Percentiles rank a stretch among this genome's conserved stretches.
Evolutionary conservation across 2,797 vertebrate genomes (phyloP).

Genomic region (Sebastes trivittatus): DNA sequence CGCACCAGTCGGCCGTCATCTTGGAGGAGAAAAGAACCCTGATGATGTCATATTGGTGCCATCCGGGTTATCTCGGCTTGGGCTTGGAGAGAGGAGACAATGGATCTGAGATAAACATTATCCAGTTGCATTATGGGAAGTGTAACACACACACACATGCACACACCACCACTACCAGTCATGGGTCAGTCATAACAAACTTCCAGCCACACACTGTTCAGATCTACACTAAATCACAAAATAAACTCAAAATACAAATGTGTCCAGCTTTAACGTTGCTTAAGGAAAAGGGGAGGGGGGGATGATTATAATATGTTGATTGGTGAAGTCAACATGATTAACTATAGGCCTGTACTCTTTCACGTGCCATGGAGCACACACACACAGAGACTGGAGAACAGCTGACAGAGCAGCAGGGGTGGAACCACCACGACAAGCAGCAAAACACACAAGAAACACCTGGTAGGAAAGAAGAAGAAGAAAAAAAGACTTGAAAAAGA

Average conservation of each 20-base stretch:
- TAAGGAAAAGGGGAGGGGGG: accelerated
- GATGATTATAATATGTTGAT: background rate
- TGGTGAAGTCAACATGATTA: background rate
- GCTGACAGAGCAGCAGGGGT: conserved; percentile 2
- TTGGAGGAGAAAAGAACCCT: background rate
- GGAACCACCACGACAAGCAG: background rate
- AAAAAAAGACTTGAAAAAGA: background rate
- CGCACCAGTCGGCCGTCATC: background rate
- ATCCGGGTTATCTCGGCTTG: background rate
- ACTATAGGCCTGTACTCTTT: background rate
- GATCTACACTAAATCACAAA: background rate
- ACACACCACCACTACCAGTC: background rate
- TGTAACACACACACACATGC: no score
- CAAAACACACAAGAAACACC: background rate
- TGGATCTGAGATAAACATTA: background rate
- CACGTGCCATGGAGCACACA: background rate
- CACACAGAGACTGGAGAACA: background rate
- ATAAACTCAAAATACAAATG: background rate
- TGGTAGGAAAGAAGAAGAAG: no score
- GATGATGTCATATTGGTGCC: background rate
- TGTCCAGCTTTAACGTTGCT: background rate
- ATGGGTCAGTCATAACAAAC: background rate
- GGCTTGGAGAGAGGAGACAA: background rate
- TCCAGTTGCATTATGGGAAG: background rate
- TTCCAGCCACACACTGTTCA: background rate